Evolutionary conservation across 1,140 invertebrate genomes (phyloP).

Genomic region (Plectrocnemia conspersa): DNA sequence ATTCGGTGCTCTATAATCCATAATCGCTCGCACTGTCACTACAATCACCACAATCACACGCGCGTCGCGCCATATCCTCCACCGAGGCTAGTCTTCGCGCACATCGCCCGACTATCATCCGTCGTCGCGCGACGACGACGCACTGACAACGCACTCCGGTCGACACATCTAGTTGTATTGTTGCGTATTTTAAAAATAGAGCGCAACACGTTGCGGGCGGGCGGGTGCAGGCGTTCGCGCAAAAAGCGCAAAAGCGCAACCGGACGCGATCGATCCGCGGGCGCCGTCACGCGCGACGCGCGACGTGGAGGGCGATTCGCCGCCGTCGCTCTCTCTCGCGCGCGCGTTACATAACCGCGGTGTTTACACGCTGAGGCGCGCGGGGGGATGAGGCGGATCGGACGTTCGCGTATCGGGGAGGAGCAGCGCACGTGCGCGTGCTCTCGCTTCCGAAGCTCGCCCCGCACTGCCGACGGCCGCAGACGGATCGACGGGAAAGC

Average conservation of each 20-base stretch:
- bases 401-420: not conserved
- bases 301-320: not conserved
- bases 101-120: not conserved
- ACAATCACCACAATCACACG: slow-evolving; percentile 33
- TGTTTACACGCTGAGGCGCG: not conserved
- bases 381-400: not conserved
- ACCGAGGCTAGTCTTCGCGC: not conserved
- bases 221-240: slow-evolving; percentile 24
- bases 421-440: no score
- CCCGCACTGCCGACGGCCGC: not conserved
- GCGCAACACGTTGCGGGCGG: slow-evolving; percentile 26
- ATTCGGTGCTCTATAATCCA: slow-evolving; percentile 47
- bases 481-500: not conserved
- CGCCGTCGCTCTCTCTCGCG: no score
- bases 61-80: slow-evolving; percentile 28
- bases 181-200: not conserved
- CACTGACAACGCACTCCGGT: not conserved
- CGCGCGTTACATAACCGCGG: no score
- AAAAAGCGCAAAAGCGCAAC: not conserved
- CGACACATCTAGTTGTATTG: not conserved
- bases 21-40: slow-evolving; percentile 34
- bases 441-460: not conserved
- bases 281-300: not conserved
- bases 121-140: not conserved
- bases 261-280: not conserved